A percentile compares a stretch with the other conserved stretches of the same genome.
Conservation (phyloP, 2,797 vertebrate species). For the Steatocranus sp. region DNA sequence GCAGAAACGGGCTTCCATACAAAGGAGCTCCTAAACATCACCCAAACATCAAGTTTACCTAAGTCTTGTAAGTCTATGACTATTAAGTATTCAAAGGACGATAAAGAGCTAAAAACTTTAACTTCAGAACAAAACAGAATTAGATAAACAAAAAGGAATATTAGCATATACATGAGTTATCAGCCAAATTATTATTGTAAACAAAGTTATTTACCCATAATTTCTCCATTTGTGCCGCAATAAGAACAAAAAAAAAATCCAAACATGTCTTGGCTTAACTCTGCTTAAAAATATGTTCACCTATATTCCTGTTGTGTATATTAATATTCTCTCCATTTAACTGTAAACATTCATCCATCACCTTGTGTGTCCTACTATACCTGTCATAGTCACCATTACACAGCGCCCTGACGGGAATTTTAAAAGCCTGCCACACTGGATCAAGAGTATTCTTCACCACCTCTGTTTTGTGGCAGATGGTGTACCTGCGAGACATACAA, state of each 20-base stretch:
- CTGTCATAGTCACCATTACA: conserved; percentile 93
- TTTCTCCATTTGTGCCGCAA: neutral
- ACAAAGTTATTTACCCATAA: neutral
- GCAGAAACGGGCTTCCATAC: neutral
- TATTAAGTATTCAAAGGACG: neutral
- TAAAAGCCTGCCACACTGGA: conserved; percentile 93
- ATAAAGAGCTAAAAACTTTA: neutral
- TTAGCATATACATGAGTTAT: neutral
- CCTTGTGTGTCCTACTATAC: conserved; percentile 54
- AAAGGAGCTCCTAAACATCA: neutral
- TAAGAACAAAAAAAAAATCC: neutral
- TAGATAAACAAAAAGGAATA: neutral
- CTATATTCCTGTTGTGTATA: neutral
- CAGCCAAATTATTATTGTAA: neutral
- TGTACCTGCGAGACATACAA: conserved; percentile 73
- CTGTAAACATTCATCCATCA: neutral
- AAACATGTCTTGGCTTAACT: neutral
- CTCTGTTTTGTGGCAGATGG: conserved; percentile 92
- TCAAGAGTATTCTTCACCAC: conserved; percentile 92
- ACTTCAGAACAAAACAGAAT: neutral
- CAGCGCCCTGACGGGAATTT: conserved; percentile 87
- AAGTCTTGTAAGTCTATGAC: neutral
- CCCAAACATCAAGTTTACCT: neutral
- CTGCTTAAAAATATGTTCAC: neutral
- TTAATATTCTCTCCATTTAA: neutral